Conservation (phyloP, 37 sponge, comb jelly and placozoan genomes). For the Petrosia ficiformis region DNA sequence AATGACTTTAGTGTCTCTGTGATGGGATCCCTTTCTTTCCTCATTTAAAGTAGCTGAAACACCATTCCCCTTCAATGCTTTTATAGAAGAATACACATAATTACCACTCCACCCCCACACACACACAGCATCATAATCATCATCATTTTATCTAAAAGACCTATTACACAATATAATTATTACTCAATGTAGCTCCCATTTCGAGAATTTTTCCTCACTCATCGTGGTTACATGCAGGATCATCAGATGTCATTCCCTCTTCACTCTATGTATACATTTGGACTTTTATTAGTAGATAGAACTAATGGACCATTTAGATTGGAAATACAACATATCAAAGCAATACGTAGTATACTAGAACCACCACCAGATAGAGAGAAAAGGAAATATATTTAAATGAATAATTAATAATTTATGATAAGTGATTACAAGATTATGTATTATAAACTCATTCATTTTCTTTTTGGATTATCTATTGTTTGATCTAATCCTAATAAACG, state of each 20-base stretch:
- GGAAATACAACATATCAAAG: conserved; percentile 84
- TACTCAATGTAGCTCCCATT: conserved; percentile 59
- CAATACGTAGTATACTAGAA: conserved; percentile 32
- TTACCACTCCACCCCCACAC: too few species aligned
- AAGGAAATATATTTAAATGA: neutral
- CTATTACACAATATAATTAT: neutral
- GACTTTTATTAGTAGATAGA: conserved; percentile 81
- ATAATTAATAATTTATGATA: neutral
- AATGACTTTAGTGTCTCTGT: too few species aligned
- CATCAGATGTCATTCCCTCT: conserved; percentile 39
- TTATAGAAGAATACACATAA: too few species aligned
- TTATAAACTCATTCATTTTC: too few species aligned
- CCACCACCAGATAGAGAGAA: neutral
- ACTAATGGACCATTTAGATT: conserved; percentile 83
- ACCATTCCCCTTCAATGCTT: too few species aligned
- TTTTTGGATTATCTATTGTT: neutral
- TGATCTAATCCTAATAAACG: conserved; percentile 44
- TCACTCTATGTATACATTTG: conserved; percentile 59
- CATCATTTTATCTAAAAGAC: too few species aligned
- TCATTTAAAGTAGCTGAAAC: too few species aligned
- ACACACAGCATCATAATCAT: too few species aligned
- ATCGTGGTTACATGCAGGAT: conserved; percentile 89
- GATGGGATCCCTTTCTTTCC: too few species aligned
- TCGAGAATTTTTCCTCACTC: conserved; percentile 75
- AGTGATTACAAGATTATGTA: neutral